Conservation (phyloP, 30 jellyfish, hydroid and myxozoan genomes). For the Chrysaora quinquecirrha region DNA sequence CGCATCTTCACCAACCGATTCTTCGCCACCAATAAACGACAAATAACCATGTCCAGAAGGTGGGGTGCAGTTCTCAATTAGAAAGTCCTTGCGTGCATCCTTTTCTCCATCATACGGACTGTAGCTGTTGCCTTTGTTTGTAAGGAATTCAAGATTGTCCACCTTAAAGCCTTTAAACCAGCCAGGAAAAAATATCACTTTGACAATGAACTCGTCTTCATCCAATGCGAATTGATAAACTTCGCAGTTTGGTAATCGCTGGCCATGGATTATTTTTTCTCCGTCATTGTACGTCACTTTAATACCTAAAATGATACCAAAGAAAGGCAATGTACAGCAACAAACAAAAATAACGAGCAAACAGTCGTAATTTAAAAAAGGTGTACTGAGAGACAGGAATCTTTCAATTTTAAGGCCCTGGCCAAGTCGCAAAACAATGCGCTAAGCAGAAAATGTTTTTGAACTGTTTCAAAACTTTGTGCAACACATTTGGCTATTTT, state of each 20-base stretch:
- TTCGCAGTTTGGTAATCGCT: constrained; percentile 36
- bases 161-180: too few relatives aligned
- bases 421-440: too few relatives aligned
- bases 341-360: too few relatives aligned
- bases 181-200: constrained; percentile 54
- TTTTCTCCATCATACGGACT: constrained; percentile 88
- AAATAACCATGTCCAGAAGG: constrained; percentile 48
- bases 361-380: too few relatives aligned
- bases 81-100: constrained; percentile 56
- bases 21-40: constrained; percentile 31
- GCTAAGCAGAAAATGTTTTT: too few relatives aligned
- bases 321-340: too few relatives aligned
- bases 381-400: too few relatives aligned
- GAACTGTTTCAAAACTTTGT: too few relatives aligned
- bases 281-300: constrained; percentile 42
- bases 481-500: too few relatives aligned
- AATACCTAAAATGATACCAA: constrained; percentile 40
- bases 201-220: constrained; percentile 50
- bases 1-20: constrained; percentile 42
- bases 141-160: constrained; percentile 56
- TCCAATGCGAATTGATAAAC: constrained; percentile 39
- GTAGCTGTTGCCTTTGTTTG: constrained; percentile 52
- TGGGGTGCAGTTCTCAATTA: too few relatives aligned
- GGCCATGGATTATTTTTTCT: constrained; percentile 32
- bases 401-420: too few relatives aligned